Conservation (phyloP, 2,113 vertebrate genomes). For the Malurus alboscapulatus region DNA sequence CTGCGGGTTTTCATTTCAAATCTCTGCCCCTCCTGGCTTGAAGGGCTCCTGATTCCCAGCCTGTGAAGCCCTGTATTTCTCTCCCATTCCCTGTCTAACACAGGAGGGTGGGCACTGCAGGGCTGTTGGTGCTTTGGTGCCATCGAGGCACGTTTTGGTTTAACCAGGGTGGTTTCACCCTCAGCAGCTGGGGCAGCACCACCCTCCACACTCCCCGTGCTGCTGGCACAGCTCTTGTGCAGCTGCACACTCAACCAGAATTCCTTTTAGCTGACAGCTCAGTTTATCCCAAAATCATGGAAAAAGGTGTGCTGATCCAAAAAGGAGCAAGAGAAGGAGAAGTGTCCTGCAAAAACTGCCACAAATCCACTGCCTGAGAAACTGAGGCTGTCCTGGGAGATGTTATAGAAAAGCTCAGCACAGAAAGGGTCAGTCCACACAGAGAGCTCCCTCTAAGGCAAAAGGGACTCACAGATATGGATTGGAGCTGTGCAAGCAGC, state of each 20-base stretch:
- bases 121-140: background rate
- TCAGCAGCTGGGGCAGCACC: background rate
- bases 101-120: background rate
- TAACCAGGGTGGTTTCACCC: background rate
- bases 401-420: background rate
- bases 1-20: background rate
- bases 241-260: background rate
- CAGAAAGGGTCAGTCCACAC: background rate
- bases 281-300: background rate
- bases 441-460: slow-evolving; percentile 3
- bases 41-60: background rate
- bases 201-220: background rate
- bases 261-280: background rate
- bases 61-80: background rate
- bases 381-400: background rate
- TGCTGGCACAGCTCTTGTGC: slow-evolving; percentile 7
- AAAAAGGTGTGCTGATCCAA: background rate
- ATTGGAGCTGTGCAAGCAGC: background rate
- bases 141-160: background rate
- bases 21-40: background rate
- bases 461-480: background rate
- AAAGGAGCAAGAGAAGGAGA: background rate
- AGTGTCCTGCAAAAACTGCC: background rate
- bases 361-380: background rate
- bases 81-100: background rate